Conservation (phyloP, 1,140 invertebrate genomes). For the Drosophila rufa region DNA sequence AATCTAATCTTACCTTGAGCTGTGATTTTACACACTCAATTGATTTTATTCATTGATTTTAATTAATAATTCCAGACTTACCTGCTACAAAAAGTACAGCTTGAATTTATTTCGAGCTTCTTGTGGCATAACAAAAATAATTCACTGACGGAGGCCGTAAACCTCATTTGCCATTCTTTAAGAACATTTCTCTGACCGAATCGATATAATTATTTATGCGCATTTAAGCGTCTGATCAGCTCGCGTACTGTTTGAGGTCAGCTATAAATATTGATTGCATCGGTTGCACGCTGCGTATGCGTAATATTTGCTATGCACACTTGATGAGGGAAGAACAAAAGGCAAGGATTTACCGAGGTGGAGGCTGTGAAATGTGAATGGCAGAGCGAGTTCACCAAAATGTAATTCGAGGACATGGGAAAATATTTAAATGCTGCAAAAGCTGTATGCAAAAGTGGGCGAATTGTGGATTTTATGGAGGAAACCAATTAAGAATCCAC, state of each 20-base stretch:
- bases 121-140: background rate
- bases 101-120: too few relatives aligned
- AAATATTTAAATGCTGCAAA: conserved; percentile 39
- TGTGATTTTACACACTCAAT: too few relatives aligned
- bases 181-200: background rate
- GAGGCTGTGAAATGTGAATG: conserved; percentile 2
- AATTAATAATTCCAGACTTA: too few relatives aligned
- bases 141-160: background rate
- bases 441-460: conserved; percentile 7
- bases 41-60: background rate
- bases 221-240: conserved; percentile 38
- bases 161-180: background rate
- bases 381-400: conserved; percentile 23
- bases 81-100: too few relatives aligned
- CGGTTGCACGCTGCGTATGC: conserved; percentile 44
- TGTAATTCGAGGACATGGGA: conserved; percentile 29
- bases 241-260: conserved; percentile 31
- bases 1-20: background rate
- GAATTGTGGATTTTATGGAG: conserved; percentile 28
- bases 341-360: conserved; percentile 6
- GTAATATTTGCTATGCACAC: conserved; percentile 43
- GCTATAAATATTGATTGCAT: conserved; percentile 59
- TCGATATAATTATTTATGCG: conserved; percentile 40
- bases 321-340: conserved; percentile 29
- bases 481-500: conserved; percentile 47